Conservation (phyloP, 2,888 invertebrate species). For the Sepiola atlantica region DNA sequence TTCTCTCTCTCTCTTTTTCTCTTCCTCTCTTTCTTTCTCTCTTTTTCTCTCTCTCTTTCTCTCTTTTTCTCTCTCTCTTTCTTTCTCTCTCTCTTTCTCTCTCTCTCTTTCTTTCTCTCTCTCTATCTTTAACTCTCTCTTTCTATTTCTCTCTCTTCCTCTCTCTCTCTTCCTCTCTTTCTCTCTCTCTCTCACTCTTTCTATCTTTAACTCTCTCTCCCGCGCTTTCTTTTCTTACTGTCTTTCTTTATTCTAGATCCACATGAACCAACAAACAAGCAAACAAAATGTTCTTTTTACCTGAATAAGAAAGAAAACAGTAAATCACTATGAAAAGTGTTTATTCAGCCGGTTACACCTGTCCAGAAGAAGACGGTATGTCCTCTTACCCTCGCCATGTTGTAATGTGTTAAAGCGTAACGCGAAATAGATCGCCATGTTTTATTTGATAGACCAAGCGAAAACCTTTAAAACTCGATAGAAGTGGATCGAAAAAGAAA, state of each 20-base stretch:
- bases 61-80: neutral
- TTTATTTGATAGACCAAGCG: neutral
- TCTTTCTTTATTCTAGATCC: neutral
- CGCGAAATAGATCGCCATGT: neutral
- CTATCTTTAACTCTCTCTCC: no score
- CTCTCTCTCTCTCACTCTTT: no score
- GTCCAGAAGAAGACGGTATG: neutral
- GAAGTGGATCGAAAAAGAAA: neutral
- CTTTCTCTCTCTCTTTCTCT: neutral
- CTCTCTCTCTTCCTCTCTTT: no score
- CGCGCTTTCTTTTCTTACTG: neutral
- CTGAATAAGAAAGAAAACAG: neutral
- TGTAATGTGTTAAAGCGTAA: no score
- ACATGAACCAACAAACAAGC: no score
- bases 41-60: no score
- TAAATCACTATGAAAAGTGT: neutral
- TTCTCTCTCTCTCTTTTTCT: no score
- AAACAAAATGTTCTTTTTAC: neutral
- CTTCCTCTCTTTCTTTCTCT: no score
- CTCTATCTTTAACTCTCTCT: neutral
- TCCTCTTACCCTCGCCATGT: neutral
- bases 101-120: no score
- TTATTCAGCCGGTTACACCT: neutral
- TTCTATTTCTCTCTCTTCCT: neutral
- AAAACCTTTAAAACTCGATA: neutral